A percentile compares a stretch with the other conserved stretches of the same genome.
phyloP scores from a whole-genome alignment of 2,113 vertebrate genomes.

The Capreolus pygargus region DNA sequence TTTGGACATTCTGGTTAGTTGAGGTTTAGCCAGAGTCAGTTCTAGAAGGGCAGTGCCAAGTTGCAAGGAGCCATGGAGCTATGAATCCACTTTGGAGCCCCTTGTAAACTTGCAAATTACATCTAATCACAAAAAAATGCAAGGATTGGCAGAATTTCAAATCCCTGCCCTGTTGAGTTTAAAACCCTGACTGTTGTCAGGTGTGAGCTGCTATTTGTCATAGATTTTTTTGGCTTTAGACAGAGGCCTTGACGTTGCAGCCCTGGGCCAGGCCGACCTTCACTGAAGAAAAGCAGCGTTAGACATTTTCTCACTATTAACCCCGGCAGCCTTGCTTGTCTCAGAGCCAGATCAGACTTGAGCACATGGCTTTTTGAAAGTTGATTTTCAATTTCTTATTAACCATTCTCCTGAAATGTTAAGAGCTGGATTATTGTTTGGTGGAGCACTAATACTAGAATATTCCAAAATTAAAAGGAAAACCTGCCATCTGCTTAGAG shows the following conservation, averaged over 20 bases:
- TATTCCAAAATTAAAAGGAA: conserved; percentile 22
- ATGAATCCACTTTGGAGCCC: conserved; percentile 63
- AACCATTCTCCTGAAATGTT: conserved; percentile 45
- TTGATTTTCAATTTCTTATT: conserved; percentile 52
- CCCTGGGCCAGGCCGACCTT: conserved; percentile 44
- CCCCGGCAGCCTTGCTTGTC: conserved; percentile 21
- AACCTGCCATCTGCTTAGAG: conserved; percentile 43
- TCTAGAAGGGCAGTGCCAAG: neutral
- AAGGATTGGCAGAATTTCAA: conserved; percentile 73
- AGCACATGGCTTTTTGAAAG: conserved; percentile 42
- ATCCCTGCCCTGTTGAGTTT: conserved; percentile 67
- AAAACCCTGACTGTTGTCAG: conserved; percentile 75
- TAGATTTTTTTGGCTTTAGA: conserved; percentile 65
- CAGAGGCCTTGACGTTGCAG: conserved; percentile 59
- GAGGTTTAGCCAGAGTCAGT: neutral
- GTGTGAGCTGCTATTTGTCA: conserved; percentile 65
- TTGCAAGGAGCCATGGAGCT: conserved; percentile 28
- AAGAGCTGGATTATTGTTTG: conserved; percentile 31
- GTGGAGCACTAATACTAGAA: conserved; percentile 3
- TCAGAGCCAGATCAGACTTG: conserved; percentile 57
- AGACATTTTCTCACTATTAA: conserved; percentile 60
- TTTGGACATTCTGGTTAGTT: conserved; percentile 23
- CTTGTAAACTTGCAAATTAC: conserved; percentile 72
- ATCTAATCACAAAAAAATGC: conserved; percentile 75
- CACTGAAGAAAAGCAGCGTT: conserved; percentile 63